phyloP scores from a whole-genome alignment of 1,140 invertebrate species.

The Zaprionus gabonicus region DNA sequence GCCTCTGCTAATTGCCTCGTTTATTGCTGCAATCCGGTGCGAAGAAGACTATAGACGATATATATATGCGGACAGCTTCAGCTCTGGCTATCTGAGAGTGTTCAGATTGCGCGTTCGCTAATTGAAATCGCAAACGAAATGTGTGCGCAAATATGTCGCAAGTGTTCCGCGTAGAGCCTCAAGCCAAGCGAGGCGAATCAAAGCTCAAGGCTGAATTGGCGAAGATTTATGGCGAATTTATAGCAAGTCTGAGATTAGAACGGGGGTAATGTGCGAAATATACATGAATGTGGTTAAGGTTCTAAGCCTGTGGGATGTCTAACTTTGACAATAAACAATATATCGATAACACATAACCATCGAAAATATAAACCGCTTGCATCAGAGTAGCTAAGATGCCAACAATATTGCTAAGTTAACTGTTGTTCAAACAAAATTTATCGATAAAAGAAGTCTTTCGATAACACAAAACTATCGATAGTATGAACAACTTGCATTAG shows the following conservation, averaged over 20 bases:
- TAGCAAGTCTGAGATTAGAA: not conserved
- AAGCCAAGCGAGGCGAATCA: not conserved
- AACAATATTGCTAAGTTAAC: no score
- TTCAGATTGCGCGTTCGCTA: slow-evolving; percentile 42
- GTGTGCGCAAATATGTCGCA: slow-evolving; percentile 5
- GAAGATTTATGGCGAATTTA: not conserved
- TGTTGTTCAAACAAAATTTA: no score
- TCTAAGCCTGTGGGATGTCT: no score
- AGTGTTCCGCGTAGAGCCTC: not conserved
- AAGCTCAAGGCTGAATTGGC: not conserved
- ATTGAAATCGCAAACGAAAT: slow-evolving; percentile 35
- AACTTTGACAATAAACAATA: no score
- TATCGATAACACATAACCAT: not conserved
- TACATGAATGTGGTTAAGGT: no score
- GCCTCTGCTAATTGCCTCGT: slow-evolving; percentile 38
- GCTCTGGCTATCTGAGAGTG: not conserved
- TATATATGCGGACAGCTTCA: not conserved
- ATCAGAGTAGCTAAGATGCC: no score
- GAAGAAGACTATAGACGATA: not conserved
- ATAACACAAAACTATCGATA: not conserved
- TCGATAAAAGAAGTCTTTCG: not conserved
- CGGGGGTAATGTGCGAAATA: no score
- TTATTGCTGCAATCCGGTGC: slow-evolving; percentile 44
- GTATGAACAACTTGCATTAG: not conserved
- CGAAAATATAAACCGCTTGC: not conserved